Base-by-base conservation (phyloP, 2,113 vertebrate genomes). In the Misgurnus mizolepis region DNA sequence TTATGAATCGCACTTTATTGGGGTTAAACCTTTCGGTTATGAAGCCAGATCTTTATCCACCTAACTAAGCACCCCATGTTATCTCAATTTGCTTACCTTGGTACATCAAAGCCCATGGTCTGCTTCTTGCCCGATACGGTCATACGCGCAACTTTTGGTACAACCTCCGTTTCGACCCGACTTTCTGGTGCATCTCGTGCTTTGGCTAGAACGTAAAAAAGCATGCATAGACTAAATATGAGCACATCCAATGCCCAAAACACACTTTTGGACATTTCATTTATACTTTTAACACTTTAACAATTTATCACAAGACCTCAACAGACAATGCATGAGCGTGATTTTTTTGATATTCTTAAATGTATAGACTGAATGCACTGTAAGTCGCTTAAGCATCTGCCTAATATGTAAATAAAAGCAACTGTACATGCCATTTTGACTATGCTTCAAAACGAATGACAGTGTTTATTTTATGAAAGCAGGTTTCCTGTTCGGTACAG, bases 51-150 rank as follows among this genome's bases (percentile, higher is more conserved):
- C 11, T 75, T 64, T 40, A 18, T n/a, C 55, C n/a, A 58, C 55
- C n/a, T 3, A 18, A 1, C 55, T 7, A 65, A 66, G 9, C 75
- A 77, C 22, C 17, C 34, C 34, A 41, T 0, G 1, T 41, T 66
- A 77, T 47, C 61, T 40, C 7, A 3, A 55, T 11, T 58, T 11
- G 39, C 87, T 92, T 96, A 98, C 98, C 96, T 93, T 83, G 94
- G 96, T 82, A 98, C 95, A 88, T 97, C 95, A 89, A 99, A 99
- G 88, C 98, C 98, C 95, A 96, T 97, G 80, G 95, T 96, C 56
- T 96, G 96, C 92, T 98, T 99, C 93, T 96, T 99, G 86, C 98
- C 96, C 82, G 97, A 97, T 56, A 99, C 92, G 7, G 96, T 98
- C 98, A 99, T 98, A 87, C 96, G 95, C 82, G 97, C 93, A 90